These are phyloP conservation scores for Thomomys bottae DNA, from an alignment of 2,113 vertebrate genomes.

Conservation along the genomic window DNA sequence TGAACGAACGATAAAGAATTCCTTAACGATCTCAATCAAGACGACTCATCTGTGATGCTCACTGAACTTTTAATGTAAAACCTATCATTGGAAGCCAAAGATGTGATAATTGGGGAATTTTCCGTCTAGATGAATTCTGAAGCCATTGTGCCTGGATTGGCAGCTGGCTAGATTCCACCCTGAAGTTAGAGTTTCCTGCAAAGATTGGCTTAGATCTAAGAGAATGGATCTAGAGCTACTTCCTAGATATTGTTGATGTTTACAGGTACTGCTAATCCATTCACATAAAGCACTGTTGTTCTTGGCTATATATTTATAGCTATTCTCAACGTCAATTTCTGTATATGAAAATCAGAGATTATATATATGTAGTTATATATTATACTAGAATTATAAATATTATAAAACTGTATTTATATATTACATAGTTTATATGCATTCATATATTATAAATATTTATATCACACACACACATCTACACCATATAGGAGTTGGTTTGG, in stretches of 20 bases:
- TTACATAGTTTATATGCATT: no score
- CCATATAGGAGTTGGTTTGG: no score
- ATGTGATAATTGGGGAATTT: background rate
- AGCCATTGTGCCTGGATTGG: background rate
- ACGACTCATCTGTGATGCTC: constrained; percentile 60
- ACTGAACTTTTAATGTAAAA: constrained; percentile 70
- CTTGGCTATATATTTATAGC: background rate
- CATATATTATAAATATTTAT: no score
- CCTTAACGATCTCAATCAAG: constrained; percentile 75
- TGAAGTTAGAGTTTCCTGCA: background rate
- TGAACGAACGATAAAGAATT: constrained; percentile 65
- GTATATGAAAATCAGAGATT: no score
- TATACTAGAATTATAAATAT: no score
- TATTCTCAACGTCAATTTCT: no score
- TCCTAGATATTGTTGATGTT: background rate
- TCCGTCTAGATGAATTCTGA: constrained; percentile 20
- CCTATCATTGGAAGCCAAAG: constrained; percentile 47
- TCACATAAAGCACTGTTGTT: background rate
- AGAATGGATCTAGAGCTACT: background rate
- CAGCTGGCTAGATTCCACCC: background rate
- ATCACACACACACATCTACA: no score
- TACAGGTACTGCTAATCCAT: background rate
- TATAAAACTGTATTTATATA: no score
- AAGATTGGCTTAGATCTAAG: background rate
- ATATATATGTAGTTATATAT: no score